Evolutionary conservation across 2,113 vertebrate genomes (phyloP).

Genomic region (Oceanites oceanicus): DNA sequence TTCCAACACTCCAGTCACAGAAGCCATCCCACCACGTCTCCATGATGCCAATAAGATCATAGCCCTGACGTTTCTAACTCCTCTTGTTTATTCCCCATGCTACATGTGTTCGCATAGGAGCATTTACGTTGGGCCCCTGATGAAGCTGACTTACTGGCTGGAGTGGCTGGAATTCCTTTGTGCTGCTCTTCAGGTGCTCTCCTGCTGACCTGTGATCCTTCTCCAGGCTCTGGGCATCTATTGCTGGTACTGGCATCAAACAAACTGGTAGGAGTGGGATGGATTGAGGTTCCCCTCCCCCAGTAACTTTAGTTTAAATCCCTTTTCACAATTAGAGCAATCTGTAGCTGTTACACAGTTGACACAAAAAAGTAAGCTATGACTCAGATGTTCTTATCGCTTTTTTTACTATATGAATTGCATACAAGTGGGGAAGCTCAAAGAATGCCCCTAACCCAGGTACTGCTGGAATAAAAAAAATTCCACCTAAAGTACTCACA

Average conservation of each 20-base stretch:
- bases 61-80: not conserved
- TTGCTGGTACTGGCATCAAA: not conserved
- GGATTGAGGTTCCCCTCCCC: not conserved
- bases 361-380: not conserved
- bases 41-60: not conserved
- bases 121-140: not conserved
- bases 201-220: not conserved
- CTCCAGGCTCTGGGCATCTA: not conserved
- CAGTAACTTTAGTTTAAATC: not conserved
- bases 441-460: not conserved
- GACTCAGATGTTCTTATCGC: not conserved
- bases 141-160: not conserved
- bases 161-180: not conserved
- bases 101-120: not conserved
- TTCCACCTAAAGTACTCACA: not conserved
- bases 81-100: not conserved
- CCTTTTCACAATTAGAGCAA: not conserved
- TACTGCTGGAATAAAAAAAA: not conserved
- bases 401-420: slow-evolving; percentile 17
- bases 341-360: not conserved
- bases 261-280: not conserved
- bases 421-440: not conserved
- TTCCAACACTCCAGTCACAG: not conserved
- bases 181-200: not conserved
- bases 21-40: not conserved